Base-by-base conservation (phyloP, 2,888 invertebrate species). In the Campopleginae sp. region DNA sequence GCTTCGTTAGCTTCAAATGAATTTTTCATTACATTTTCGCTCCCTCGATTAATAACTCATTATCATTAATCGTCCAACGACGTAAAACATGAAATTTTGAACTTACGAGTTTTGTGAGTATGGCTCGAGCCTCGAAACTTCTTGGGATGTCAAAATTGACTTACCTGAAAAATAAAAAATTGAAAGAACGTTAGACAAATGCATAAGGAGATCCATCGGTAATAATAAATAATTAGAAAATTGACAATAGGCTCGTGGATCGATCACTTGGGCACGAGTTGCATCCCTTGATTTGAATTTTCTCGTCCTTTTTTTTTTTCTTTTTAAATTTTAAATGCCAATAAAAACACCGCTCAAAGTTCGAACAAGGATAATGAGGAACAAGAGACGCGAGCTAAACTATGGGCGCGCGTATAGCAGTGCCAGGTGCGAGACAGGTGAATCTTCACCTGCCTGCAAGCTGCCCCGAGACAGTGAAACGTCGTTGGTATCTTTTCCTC, bases 391-490 rank as follows among this genome's bases (percentile, higher is more conserved):
- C 54, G 54, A 48, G 75, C 48, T 54, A 71, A 70, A 61, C 76
- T 63, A 51, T 71, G 48, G 79, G 65, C 78, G 75, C 66, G 38
- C 71, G 71, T 51, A 68, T 48, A 68, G 17, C 17, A 42, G 46
- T 76, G 89, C 90, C 93, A 93, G 93, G 89, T 93, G 93, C 90
- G 66, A 88, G 89, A 90, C 93, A 93, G 93, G 92, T 93, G 92
- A 89, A 77, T 80, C 81, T 86, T 90, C 93, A 93, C 93, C 93
- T 93, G 93, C 90, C 87, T 87, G 89, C 92, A 93, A 92, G 91
- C 92, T 92, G 93, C 90, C 80, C 85, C 77, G 66, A 27, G 76
- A 58, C 23, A 51, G 23, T 27, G 84, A 27, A 70, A 33, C 51
- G 42, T 75, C 33, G 7, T 33, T 75, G 48, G 19, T 77, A 38